Evolutionary conservation across 1,140 invertebrate genomes (phyloP).

Genomic region (Panulirus ornatus): DNA sequence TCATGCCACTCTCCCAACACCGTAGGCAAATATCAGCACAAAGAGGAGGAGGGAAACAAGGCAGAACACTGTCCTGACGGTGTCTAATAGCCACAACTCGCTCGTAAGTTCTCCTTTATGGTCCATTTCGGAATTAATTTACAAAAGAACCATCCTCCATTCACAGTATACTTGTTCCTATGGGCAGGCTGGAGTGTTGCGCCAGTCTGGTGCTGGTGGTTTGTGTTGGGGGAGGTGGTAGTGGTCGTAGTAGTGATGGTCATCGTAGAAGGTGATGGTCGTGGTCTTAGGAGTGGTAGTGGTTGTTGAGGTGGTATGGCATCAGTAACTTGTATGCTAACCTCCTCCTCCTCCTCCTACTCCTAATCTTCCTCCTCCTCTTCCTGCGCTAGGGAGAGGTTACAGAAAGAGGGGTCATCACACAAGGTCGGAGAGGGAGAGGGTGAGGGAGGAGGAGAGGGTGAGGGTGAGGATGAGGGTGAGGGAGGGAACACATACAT

Average conservation of each 20-base stretch:
- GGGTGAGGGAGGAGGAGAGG: neutral
- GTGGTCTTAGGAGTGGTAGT: too few species aligned
- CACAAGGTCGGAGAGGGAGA: neutral
- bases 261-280: too few species aligned
- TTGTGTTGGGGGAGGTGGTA: neutral
- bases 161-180: too few species aligned
- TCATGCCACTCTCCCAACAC: neutral
- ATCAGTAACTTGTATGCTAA: too few species aligned
- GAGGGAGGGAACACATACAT: too few species aligned
- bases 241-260: neutral
- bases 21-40: neutral
- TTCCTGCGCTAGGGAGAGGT: neutral
- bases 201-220: neutral
- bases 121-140: conserved; percentile 54
- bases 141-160: conserved; percentile 24
- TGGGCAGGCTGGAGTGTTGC: neutral
- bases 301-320: neutral
- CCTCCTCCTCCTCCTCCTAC: too few species aligned
- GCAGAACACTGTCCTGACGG: neutral
- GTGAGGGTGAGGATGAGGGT: too few species aligned
- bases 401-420: too few species aligned
- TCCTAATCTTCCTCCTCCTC: conserved; percentile 4
- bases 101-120: conserved; percentile 24
- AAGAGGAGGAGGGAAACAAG: neutral
- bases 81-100: conserved; percentile 26